These are phyloP conservation scores for Marcusenius ussheri DNA, from an alignment of 2,113 vertebrate species.

Conservation along the genomic window DNA sequence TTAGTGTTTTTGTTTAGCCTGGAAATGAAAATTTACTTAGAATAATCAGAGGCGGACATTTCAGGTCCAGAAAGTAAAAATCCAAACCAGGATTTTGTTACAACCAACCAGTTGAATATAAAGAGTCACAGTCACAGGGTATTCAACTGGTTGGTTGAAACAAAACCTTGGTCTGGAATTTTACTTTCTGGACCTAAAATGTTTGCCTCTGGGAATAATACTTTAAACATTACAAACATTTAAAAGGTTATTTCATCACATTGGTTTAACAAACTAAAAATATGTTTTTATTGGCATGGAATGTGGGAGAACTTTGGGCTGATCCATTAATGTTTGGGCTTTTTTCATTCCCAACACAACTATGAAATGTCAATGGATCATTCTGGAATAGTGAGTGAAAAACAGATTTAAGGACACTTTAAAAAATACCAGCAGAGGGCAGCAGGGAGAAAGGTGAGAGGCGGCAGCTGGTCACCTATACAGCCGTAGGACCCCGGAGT, in stretches of 20 bases:
- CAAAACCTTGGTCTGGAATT: too few species aligned
- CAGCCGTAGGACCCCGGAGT: slow-evolving; percentile 37
- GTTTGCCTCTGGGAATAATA: too few species aligned
- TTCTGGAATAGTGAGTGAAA: neutral
- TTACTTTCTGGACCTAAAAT: too few species aligned
- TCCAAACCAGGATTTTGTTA: too few species aligned
- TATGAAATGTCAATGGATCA: neutral
- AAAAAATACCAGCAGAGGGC: neutral
- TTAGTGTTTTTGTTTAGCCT: neutral
- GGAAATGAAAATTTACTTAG: neutral
- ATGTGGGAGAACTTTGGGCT: neutral
- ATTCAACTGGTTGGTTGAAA: too few species aligned
- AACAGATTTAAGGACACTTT: neutral
- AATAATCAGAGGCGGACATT: neutral
- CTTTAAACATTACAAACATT: neutral
- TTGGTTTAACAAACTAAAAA: neutral
- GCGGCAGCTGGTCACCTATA: slow-evolving; percentile 29
- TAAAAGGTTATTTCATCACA: neutral
- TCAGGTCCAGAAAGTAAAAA: too few species aligned
- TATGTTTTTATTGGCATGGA: neutral
- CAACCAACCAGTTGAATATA: too few species aligned
- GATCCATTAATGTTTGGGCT: neutral
- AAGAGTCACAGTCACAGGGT: too few species aligned
- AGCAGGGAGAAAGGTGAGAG: neutral
- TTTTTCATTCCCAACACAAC: neutral